Conservation (phyloP, 1,140 invertebrate genomes). For the Aphaenogaster floridana region DNA sequence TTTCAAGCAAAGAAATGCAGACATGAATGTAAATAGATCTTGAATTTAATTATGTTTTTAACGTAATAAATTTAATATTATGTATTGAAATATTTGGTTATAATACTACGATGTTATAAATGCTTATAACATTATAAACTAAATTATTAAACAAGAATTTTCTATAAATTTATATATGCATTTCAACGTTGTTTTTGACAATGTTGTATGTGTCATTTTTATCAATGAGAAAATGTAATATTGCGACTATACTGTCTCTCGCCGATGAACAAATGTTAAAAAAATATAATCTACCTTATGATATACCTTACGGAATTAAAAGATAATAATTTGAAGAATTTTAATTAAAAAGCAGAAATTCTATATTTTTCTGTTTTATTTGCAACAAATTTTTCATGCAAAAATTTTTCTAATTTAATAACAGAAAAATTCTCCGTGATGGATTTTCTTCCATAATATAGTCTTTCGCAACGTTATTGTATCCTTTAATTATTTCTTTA, state of each 20-base stretch:
- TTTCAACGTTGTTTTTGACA: not conserved
- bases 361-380: not conserved
- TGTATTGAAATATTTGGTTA: not conserved
- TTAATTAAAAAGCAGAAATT: conserved; percentile 6
- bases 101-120: not conserved
- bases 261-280: not conserved
- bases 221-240: not conserved
- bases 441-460: not conserved
- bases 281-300: not conserved
- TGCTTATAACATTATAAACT: not conserved
- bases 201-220: not conserved
- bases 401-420: not conserved
- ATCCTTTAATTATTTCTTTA: conserved; percentile 5
- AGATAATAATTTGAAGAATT: not conserved
- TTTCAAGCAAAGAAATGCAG: not conserved
- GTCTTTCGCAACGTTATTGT: not conserved
- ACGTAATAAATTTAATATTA: not conserved
- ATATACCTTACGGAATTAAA: not conserved
- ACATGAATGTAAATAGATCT: not conserved
- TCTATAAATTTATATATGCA: not conserved
- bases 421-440: not conserved
- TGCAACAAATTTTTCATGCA: not conserved
- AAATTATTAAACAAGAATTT: not conserved
- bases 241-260: not conserved
- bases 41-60: not conserved